Evolutionary conservation across 2,113 vertebrate genomes (phyloP), one percentile per base, ranked within the genome.

Genomic region (Ceyx margarethae): DNA sequence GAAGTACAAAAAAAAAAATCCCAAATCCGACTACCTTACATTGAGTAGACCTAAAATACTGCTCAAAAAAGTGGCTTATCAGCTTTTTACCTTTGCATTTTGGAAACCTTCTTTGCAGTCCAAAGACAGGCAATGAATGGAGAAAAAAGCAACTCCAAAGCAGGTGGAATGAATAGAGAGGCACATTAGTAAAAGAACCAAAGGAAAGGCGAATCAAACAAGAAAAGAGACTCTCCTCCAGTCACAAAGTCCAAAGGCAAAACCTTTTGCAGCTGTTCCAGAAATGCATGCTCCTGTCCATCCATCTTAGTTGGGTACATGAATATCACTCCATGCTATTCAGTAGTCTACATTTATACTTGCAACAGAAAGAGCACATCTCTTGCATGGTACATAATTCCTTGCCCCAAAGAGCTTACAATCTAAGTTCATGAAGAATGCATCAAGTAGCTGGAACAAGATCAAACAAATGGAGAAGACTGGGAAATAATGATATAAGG

Each of bases 381-480:
- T 72, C 37, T 81, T 48, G 33, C 37, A 72, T 8, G 9, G 66
- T 64, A 90, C 10, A 4, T 18, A 79, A 65, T 26, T 84, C 88
- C 92, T 75, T 51, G 88, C 93, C 37, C 88, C 69, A 35, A 88
- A 86, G 95, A 89, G 93, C 86, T 95, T 57, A 96, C 86, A 95
- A 79, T 95, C 95, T 96, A 73, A 72, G 2, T 80, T 79, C 33
- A 83, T 69, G 81, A 68, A 93, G 35, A 72, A 89, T 20, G n/a
- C 50, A 85, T 72, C 76, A 81, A 78, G 67, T 62, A 76, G 45
- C 51, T 66, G 58, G 58, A 90, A 72, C 45, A 62, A 91, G 81
- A 92, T 61, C 57, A 90, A 88, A 78, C 15, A 93, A 78, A 84
- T 9, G 13, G 40, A 60, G 28, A 78, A 77, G 26, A 64, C 4